Percentiles rank a stretch among this genome's conserved stretches.
phyloP scores from a whole-genome alignment of 2,888 invertebrate genomes.

The Amiota minor region DNA sequence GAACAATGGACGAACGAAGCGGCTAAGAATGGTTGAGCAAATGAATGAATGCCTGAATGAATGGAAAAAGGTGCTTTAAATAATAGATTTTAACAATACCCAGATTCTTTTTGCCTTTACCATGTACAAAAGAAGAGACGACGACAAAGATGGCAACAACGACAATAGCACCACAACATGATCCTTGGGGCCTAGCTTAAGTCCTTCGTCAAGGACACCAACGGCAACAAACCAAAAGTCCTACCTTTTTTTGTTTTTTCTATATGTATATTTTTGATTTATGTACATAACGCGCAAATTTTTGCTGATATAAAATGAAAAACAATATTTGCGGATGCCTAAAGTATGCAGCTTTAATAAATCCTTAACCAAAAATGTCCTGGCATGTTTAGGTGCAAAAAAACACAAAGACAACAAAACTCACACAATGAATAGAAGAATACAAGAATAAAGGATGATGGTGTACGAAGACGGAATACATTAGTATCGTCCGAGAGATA shows the following conservation, averaged over 20 bases:
- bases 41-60: not conserved
- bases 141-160: too few relatives aligned
- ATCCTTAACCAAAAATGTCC: not conserved
- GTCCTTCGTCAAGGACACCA: not conserved
- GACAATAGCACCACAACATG: too few relatives aligned
- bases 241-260: not conserved
- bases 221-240: not conserved
- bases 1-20: constrained; percentile 13
- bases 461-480: not conserved
- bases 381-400: not conserved
- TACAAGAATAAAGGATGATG: not conserved
- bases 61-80: not conserved
- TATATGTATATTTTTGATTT: constrained; percentile 13
- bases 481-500: too few relatives aligned
- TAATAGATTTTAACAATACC: too few relatives aligned
- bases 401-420: not conserved
- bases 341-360: constrained; percentile 10
- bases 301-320: constrained; percentile 3
- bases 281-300: constrained; percentile 4
- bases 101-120: too few relatives aligned
- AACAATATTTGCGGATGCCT: not conserved
- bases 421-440: too few relatives aligned
- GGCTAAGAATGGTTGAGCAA: not conserved
- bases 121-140: not conserved
- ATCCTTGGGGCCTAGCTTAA: not conserved